Conservation (phyloP, 2,113 vertebrate species). For the Xenotilapia caudafasciata region DNA sequence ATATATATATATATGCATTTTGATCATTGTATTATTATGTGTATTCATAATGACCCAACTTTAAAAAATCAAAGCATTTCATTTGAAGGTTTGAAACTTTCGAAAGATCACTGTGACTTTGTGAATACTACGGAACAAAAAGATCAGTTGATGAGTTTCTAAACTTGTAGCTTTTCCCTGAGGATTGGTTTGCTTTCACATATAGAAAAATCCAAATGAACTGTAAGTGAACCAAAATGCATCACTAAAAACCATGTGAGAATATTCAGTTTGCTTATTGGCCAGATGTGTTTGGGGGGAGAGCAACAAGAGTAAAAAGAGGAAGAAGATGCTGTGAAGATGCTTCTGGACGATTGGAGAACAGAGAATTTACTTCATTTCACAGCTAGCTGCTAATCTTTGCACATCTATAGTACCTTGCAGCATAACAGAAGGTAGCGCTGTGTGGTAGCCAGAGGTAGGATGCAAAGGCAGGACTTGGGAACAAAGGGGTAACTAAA, state of each 20-base stretch:
- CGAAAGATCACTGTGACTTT: background rate
- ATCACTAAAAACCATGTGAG: background rate
- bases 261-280: background rate
- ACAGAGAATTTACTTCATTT: background rate
- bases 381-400: background rate
- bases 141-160: background rate
- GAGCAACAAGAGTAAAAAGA: background rate
- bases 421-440: background rate
- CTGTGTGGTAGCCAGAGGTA: background rate
- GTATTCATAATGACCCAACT: background rate
- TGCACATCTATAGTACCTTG: background rate
- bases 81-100: background rate
- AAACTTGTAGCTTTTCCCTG: background rate
- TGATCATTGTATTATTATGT: background rate
- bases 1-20: fast-evolving
- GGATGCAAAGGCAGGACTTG: background rate
- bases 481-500: background rate
- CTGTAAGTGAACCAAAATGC: background rate
- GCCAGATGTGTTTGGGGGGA: background rate
- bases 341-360: background rate
- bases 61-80: background rate
- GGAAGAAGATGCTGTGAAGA: background rate
- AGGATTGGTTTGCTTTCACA: background rate
- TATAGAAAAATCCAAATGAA: background rate
- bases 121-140: background rate